phyloP scores from a whole-genome alignment of 2,888 invertebrate species.

The Physocephala rufipes region DNA sequence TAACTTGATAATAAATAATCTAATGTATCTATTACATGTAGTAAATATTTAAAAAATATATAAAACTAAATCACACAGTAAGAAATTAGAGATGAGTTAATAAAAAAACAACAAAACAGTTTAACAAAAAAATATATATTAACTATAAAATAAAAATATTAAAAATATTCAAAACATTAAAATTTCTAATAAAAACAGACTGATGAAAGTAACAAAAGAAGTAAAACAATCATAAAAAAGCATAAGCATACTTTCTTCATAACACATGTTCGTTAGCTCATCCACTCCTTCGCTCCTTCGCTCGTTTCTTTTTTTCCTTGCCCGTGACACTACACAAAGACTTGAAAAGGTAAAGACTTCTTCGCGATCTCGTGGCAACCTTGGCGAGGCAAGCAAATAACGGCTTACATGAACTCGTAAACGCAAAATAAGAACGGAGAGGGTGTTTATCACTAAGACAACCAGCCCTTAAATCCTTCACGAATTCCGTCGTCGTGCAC shows the following conservation, averaged over 20 bases:
- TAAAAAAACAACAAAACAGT: not conserved
- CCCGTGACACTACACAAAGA: not conserved
- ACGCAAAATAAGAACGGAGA: not conserved
- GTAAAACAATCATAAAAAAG: too few species aligned
- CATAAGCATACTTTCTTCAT: too few species aligned
- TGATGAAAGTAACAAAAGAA: too few species aligned
- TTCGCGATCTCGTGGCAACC: not conserved
- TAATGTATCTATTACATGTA: too few species aligned
- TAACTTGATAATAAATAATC: too few species aligned
- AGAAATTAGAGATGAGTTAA: not conserved
- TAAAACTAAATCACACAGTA: not conserved
- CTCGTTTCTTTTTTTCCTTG: not conserved
- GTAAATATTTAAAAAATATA: not conserved
- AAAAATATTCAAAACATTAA: conserved; percentile 1
- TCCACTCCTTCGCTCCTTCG: not conserved
- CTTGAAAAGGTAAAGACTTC: not conserved
- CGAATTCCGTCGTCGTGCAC: not conserved
- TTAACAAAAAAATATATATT: not conserved
- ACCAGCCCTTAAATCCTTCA: not conserved
- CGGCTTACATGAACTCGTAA: too few species aligned
- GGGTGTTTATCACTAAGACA: not conserved
- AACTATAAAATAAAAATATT: not conserved
- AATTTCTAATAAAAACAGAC: not conserved
- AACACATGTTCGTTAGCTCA: not conserved
- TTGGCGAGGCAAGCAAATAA: not conserved